These are phyloP conservation scores for Polymixis flavicincta DNA, from an alignment of 2,888 invertebrate species.

Conservation along the genomic window DNA sequence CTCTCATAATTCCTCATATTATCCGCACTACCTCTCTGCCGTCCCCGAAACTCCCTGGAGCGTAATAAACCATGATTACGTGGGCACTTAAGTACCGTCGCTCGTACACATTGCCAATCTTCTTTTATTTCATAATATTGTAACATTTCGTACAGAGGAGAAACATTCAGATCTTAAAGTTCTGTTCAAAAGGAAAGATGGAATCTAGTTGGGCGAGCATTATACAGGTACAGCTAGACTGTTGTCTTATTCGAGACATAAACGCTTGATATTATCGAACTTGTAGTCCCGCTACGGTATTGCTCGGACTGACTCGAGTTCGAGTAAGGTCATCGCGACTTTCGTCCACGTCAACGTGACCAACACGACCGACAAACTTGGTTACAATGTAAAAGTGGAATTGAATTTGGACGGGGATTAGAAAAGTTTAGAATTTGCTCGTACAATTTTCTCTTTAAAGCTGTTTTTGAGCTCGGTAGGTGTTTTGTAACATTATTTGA, in stretches of 20 bases:
- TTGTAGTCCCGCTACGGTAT: conserved; percentile 4
- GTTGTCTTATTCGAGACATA: conserved; percentile 21
- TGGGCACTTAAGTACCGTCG: conserved; percentile 31
- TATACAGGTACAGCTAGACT: background rate
- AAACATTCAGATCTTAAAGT: conserved; percentile 9
- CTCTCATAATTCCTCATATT: conserved; percentile 30
- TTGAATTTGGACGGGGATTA: conserved; percentile 12
- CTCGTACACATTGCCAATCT: conserved; percentile 27
- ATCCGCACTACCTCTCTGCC: conserved; percentile 36
- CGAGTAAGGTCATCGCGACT: conserved; percentile 3
- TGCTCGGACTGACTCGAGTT: background rate
- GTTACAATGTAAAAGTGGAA: conserved; percentile 7
- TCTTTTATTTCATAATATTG: conserved; percentile 43
- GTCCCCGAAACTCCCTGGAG: conserved; percentile 34
- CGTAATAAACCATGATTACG: conserved; percentile 53
- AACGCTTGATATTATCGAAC: background rate
- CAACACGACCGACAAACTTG: conserved; percentile 3
- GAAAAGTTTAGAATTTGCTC: conserved; percentile 3
- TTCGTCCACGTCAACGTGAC: conserved; percentile 14
- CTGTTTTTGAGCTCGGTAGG: too few species aligned
- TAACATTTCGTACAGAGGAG: conserved; percentile 5
- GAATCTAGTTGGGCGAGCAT: background rate
- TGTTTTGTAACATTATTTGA: background rate
- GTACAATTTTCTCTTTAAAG: background rate
- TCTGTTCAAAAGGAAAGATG: background rate